These are phyloP conservation scores for Mormyrus proboscirostris DNA, from an alignment of 2,797 vertebrate species.

Conservation along the genomic window DNA sequence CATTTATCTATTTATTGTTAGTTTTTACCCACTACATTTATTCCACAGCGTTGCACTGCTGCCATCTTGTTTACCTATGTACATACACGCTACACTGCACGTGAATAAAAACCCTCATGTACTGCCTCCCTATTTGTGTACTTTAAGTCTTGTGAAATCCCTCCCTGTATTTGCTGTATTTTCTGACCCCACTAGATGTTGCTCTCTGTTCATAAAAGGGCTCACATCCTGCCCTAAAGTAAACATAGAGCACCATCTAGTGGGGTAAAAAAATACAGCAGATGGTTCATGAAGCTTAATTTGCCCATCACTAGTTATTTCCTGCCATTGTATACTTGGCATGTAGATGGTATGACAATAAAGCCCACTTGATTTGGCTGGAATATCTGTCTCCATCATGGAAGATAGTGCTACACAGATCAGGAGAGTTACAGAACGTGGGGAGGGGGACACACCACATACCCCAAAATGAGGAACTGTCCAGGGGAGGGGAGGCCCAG, in stretches of 20 bases:
- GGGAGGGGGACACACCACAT: conserved; percentile 34
- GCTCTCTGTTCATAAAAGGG: background rate
- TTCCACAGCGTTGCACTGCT: background rate
- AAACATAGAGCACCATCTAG: background rate
- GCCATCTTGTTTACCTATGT: background rate
- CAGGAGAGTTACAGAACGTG: background rate
- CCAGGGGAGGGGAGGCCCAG: conserved; percentile 88
- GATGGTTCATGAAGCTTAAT: background rate
- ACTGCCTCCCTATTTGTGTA: background rate
- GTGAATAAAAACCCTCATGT: background rate
- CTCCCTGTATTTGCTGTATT: background rate
- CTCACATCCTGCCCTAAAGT: background rate
- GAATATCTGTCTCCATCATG: background rate
- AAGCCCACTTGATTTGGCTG: background rate
- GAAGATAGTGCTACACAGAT: conserved; percentile 10
- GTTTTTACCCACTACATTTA: background rate
- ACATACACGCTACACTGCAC: background rate
- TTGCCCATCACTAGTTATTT: background rate
- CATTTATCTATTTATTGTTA: background rate
- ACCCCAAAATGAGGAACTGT: conserved; percentile 96
- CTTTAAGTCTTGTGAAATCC: background rate
- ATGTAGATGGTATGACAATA: background rate
- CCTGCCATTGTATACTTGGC: background rate
- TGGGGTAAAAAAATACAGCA: background rate
- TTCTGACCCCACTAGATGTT: background rate